phyloP scores from a whole-genome alignment of 2,797 vertebrate species.

The Oreochromis mossambicus region DNA sequence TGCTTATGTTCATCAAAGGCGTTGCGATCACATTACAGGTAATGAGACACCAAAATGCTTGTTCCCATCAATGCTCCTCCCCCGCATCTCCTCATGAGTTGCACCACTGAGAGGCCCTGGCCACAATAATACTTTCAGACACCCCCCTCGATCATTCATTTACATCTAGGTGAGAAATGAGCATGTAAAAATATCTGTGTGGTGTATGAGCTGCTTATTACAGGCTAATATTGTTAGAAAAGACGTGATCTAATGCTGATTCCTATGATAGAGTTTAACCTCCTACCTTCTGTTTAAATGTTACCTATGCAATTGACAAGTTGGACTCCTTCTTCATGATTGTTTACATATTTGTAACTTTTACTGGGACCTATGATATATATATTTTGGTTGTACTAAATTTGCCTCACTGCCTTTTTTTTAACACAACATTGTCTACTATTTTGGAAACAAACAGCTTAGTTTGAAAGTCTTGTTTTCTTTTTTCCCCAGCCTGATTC shows the following conservation, averaged over 20 bases:
- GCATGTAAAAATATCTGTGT: neutral
- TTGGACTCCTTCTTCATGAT: neutral
- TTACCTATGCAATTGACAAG: neutral
- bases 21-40: slow-evolving; percentile 63
- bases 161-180: neutral
- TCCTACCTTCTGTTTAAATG: neutral
- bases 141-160: neutral
- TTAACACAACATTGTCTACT: neutral
- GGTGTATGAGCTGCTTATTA: neutral
- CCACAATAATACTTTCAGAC: neutral
- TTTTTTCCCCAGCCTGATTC: slow-evolving; percentile 43
- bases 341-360: neutral
- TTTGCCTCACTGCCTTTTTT: neutral
- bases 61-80: slow-evolving; percentile 30
- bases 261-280: neutral
- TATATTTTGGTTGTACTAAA: neutral
- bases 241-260: neutral
- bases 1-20: neutral
- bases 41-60: slow-evolving; percentile 56
- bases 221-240: neutral
- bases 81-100: slow-evolving; percentile 4
- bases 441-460: neutral
- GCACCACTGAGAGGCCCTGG: slow-evolving; percentile 8
- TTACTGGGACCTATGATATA: neutral
- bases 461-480: neutral